Evolutionary conservation across 1,140 invertebrate genomes (phyloP), one percentile per base, ranked within the genome.

Genomic region (Tachypleus tridentatus): DNA sequence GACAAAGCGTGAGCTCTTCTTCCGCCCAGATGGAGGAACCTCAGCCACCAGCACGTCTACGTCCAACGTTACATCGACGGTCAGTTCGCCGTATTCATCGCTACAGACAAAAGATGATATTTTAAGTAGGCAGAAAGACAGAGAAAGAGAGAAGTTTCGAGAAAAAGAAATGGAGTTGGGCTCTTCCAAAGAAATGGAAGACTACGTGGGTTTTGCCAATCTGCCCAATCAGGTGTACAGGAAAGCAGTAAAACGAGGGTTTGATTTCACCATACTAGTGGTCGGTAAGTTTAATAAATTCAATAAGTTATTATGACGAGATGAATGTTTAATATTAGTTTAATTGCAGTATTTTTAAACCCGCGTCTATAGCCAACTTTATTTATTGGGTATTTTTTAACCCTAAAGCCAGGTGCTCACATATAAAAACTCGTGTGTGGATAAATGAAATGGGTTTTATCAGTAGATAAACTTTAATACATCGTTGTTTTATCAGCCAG

Each of bases 211-310:
- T 6, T 69, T 78, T 70, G 91, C 93, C 61, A 98, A 97, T 81
- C 81, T 99, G 67, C 97, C 97, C 48, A 98, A 98, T 80, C 97
- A 99, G 80, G 94, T 98, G 5, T 97, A 98, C 78, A 83, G 97
- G 58, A 97, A 98, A 80, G 93, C 97, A 54, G 95, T 99, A 10
- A 99, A 99, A 78, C 91, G 91, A 76, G 97, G 97, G 60, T 99
- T 99, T 76, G 96, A 99, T 74, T 99, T 99, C 78, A 98, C 95
- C 4, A 81, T 99, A 11, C 98, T 99, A 96, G 95, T 99, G 70
- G 97, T 99, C 67, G 97, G 97, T 92, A 74, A 83, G 88, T 84
- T 29, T 29, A 29, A 29, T 29, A 29, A 29, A 29, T 29, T 29
- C 29, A 29, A 29, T 29, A 29, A 2, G 29, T 29, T 29, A 29